Base-by-base conservation (phyloP, 53 echinoderm and acorn worm genomes). In the Pentamera pediparva region DNA sequence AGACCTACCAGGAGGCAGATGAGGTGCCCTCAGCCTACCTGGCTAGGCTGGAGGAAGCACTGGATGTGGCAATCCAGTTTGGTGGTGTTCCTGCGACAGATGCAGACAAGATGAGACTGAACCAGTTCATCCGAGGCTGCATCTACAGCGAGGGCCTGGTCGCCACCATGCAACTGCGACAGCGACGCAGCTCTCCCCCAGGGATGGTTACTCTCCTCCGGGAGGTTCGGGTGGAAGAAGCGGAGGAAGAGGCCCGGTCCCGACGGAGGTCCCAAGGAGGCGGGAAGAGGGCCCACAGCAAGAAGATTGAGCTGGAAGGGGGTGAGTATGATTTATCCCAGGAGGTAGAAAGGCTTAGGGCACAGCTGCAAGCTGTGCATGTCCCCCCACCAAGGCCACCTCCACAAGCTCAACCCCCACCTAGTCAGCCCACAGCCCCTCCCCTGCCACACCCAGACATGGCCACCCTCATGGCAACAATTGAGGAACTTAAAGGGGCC, bases 11-110 rank as follows among this genome's bases (percentile, higher is more conserved):
- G 64, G 38, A 18, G 12, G 39, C n/a, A 0, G 56, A 40, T 0
- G 73, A 86, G 24, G 11, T 21, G 3, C 39, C 85, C 10, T 75
- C 69, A 3, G 70, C 65, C 5, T 85, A 80, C 69, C 69, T 85
- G 0, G 6, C 43, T 0, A 70, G 75, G 25, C 53, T 79, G 20
- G 72, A 81, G 41, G 81, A 85, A 1, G 29, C 20, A 25, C 35
- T 89, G 7, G 70, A 78, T 15, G 33, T 62, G 54, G 85, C 82
- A 0, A 65, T 74, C 3, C 67, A 70, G 29, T 70, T 37, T 32
- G 85, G 89, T 13, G 85, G 79, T 3, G 80, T 83, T 3, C 28
- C 31, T 2, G 38, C 10, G 5, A 59, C 30, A 1, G 34, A 65
- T 20, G 83, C 51, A 0, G 83, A 83, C 56, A 58, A 60, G 8